These are phyloP conservation scores for Asbolus verrucosus DNA, from an alignment of 1,140 invertebrate genomes.

Conservation along the genomic window DNA sequence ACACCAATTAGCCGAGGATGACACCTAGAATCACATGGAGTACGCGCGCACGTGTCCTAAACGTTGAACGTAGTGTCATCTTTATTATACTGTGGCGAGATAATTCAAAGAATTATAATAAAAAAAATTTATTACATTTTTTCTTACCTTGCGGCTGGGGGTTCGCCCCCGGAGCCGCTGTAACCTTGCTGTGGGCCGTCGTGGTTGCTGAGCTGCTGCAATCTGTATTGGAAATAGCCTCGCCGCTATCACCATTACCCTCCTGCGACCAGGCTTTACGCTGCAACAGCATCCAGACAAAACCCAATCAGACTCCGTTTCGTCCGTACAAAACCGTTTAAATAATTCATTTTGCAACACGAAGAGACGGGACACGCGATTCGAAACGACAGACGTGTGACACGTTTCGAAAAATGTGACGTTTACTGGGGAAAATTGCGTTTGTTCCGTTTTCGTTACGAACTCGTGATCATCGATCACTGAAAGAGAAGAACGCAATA, in stretches of 20 bases:
- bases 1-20: background rate
- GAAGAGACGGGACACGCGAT: background rate
- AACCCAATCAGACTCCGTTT: background rate
- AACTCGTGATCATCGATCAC: too few species aligned
- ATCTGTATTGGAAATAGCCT: constrained; percentile 58
- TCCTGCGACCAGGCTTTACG: constrained; percentile 74
- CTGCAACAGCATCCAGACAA: constrained; percentile 63
- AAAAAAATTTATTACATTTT: constrained; percentile 58
- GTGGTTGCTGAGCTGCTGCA: constrained; percentile 70
- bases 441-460: background rate
- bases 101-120: constrained; percentile 19
- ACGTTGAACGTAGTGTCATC: constrained; percentile 26
- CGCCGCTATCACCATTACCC: constrained; percentile 72
- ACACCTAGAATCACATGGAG: background rate
- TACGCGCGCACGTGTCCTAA: background rate
- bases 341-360: background rate
- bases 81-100: constrained; percentile 28
- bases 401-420: constrained; percentile 25
- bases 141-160: constrained; percentile 75
- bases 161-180: constrained; percentile 73
- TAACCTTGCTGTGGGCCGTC: constrained; percentile 83
- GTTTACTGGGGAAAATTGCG: background rate
- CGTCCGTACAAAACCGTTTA: background rate
- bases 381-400: background rate
- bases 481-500: background rate